Percentiles rank a stretch among this genome's conserved stretches.
Evolutionary conservation across 2,113 vertebrate species (phyloP).

Genomic region (Channa argus): DNA sequence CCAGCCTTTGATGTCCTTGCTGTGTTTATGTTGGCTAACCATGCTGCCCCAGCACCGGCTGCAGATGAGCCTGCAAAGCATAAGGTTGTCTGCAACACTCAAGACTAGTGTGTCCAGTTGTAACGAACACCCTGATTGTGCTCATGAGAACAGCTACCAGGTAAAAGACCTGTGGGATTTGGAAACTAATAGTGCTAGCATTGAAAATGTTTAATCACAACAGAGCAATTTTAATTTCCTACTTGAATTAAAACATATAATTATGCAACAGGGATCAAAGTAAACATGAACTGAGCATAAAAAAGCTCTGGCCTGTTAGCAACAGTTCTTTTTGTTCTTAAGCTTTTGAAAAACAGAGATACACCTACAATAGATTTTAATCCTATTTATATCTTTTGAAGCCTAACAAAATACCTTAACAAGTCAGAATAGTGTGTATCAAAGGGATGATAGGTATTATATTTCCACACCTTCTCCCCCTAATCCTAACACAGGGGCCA

Average conservation of each 20-base stretch:
- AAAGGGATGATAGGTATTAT: constrained; percentile 35
- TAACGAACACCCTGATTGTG: constrained; percentile 61
- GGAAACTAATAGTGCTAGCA: constrained; percentile 5
- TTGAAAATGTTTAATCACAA: constrained; percentile 23
- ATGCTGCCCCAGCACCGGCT: constrained; percentile 60
- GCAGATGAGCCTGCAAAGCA: constrained; percentile 78
- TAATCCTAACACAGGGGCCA: constrained; percentile 58
- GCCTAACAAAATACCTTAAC: constrained; percentile 23
- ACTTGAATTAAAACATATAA: neutral
- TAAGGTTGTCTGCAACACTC: constrained; percentile 70
- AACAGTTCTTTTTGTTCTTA: constrained; percentile 4
- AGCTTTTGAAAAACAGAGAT: constrained; percentile 23
- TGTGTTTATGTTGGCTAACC: constrained; percentile 71
- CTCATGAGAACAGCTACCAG: constrained; percentile 40
- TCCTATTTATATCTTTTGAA: constrained; percentile 16
- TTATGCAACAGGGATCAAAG: neutral
- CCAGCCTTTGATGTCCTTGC: constrained; percentile 74
- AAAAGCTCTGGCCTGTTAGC: neutral
- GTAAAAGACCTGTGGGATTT: constrained; percentile 31
- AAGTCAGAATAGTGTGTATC: constrained; percentile 43
- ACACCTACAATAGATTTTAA: constrained; percentile 36
- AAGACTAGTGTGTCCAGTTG: constrained; percentile 63
- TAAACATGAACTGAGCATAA: neutral
- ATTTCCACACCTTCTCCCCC: constrained; percentile 46
- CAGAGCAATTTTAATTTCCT: neutral